Evolutionary conservation across 2,888 invertebrate genomes (phyloP), one percentile per base, ranked within the genome.

Genomic region (Halictus quadricinctus): DNA sequence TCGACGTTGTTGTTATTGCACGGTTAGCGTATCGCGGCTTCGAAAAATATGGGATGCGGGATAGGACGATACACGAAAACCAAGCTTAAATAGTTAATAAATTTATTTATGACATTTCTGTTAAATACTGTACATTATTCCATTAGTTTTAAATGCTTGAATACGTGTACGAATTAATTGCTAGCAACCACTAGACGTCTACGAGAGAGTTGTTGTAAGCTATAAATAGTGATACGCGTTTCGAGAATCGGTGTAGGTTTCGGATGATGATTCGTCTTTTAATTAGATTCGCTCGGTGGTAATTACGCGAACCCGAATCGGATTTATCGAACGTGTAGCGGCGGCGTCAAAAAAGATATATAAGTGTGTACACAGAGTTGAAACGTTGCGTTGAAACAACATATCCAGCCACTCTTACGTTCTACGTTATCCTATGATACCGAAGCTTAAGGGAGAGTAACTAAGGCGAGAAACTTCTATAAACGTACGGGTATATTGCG

Each of bases 51-150:
- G 64, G 13, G 29, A 64, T 13, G 2, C n/a, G 29, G 60, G 64
- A 64, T 15, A 15, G 18, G 29, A 66, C 6, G 18, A 41, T 10
- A 50, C 48, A 8, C 18, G 18, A 29, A 25, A 66, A 18, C 3
- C 18, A 18, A 46, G 54, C 69, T 76, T 54, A 79, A 84, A 84
- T 87, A 87, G 81, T 79, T 89, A 89, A 90, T 83, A 90, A 91
- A 91, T 89, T 87, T 84, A 87, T 91, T 91, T 89, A 85, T 90
- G 87, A 89, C 83, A 88, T 83, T 82, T 83, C 58, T 82, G 87
- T 89, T 87, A 90, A 91, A 91, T 91, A 91, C 91, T 91, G 91
- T 91, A 91, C 88, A 91, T 88, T 70, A 58, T 87, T 84, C 79
- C 79, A 79, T 91, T 64, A 73, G 48, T 80, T 74, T 64, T 83